Evolutionary conservation across 2,797 vertebrate species (phyloP).

Genomic region (Neolamprologus multifasciatus): DNA sequence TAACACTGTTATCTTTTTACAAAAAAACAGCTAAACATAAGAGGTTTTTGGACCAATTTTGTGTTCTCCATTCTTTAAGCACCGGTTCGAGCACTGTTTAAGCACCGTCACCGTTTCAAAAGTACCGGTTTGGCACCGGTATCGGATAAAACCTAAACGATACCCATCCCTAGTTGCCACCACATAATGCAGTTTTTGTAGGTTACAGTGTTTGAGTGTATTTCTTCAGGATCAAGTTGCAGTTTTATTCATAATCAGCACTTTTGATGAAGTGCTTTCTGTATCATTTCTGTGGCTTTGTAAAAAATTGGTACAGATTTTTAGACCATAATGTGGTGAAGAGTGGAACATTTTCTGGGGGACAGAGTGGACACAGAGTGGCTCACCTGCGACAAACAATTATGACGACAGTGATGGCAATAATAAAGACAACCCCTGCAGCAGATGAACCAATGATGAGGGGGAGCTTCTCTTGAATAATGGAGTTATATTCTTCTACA

Average conservation of each 20-base stretch:
- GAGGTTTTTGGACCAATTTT: no score
- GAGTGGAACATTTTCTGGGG: not conserved
- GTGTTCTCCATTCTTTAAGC: no score
- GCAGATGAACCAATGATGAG: conserved; percentile 92
- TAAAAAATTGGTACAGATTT: not conserved
- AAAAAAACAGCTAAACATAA: no score
- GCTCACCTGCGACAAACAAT: conserved; percentile 89
- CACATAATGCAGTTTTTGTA: not conserved
- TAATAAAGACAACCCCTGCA: conserved; percentile 88
- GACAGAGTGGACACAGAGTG: not conserved
- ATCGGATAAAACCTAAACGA: no score
- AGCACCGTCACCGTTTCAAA: no score
- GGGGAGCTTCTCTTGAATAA: conserved; percentile 91
- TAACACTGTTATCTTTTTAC: no score
- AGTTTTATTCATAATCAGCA: not conserved
- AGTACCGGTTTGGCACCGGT: no score
- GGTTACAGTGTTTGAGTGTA: not conserved
- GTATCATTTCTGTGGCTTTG: not conserved
- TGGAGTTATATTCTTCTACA: conserved; percentile 91
- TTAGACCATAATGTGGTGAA: not conserved
- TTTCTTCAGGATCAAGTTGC: not conserved
- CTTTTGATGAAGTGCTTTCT: not conserved
- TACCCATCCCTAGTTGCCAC: not conserved
- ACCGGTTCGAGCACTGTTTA: not conserved
- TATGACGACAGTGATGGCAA: conserved; percentile 84